Evolutionary conservation across 2,113 vertebrate genomes (phyloP), one percentile per base, ranked within the genome.

Genomic region (Colinus virginianus): DNA sequence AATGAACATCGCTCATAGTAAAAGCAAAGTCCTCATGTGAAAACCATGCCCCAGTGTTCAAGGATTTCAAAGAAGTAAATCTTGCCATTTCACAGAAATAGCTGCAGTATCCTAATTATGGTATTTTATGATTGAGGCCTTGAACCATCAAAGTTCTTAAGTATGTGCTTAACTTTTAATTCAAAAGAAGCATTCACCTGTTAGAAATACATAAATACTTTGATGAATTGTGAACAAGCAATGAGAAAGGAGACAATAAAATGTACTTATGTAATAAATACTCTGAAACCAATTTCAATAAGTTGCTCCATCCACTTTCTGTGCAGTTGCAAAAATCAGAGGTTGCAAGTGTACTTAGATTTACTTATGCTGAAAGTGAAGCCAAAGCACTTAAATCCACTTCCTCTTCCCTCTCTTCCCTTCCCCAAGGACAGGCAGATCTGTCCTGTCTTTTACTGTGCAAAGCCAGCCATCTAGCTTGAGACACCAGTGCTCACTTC

Each of bases 141-240:
- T 70, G 77, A 94, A 90, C 56, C 6, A 81, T 21, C 15, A 40
- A 67, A 92, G n/a, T 53, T 87, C 83, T 84, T 78, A 62, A 78
- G 40, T 76, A 87, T 1, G 0, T 51, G 25, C 13, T 89, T 90
- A 72, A 62, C 45, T 94, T 94, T 76, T 71, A 66, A 88, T 93
- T 84, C 78, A 72, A 20, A 25, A 25, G 45, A 38, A 78, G 11
- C n/a, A 49, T 71, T 76, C 53, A 84, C 23, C 36, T 69, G 36
- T 66, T 87, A 58, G 34, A 90, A 93, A 87, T 14, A 28, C 42
- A 90, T 77, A 84, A 92, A 89, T 1, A 1, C 19, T 74, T 63
- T 76, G 17, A 22, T 82, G 80, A 94, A 46, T 77, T 84, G 38
- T 18, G 80, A 81, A 36, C 16, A 81, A 90, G 20, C 36, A 49